Evolutionary conservation across 2,113 vertebrate genomes (phyloP), one percentile per base, ranked within the genome.

Genomic region (Oceanodroma tethys): DNA sequence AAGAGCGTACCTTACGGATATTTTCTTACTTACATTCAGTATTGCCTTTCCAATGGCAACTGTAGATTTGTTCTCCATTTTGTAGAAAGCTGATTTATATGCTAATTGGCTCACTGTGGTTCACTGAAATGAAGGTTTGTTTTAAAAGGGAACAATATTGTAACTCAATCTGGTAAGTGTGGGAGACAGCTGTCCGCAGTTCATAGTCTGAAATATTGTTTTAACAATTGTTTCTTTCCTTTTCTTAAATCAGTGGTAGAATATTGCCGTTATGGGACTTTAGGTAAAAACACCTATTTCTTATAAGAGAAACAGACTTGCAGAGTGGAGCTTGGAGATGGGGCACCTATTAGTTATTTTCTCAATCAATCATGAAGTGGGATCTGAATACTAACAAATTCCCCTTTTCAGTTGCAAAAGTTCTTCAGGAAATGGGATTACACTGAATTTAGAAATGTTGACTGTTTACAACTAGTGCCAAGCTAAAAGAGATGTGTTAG

Each of bases 371-470:
- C 34, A 17, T 60, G 93, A 96, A 86, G 62, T 22, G 48, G 47
- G 38, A 63, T 85, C 62, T 91, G 82, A 66, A 84, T 95, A 95
- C 81, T 93, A 89, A 87, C 53, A 63, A 88, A 92, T 79, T 40
- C 59, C 62, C 60, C 56, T 68, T 60, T 86, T 73, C 38, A 75
- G 38, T 53, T 95, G 66, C 73, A 90, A 65, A 84, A 66, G 76
- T 76, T 96, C 82, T 91, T 93, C 67, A 90, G 95, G 91, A 97
- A 97, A 90, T 50, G 36, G 50, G 59, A 91, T 96, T 97, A 93
- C 67, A 81, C 81, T 94, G 85, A 91, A 87, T 95, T 96, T 65
- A 80, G 89, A 97, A 93, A 93, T 71, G 83, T 50, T 86, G 83
- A 93, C 45, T 78, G 48, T 72, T 91, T 89, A 78, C 90, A 90